Evolutionary conservation across 2,888 invertebrate species (phyloP), one percentile per base, ranked within the genome.

Genomic region (Augochlorella aurata): DNA sequence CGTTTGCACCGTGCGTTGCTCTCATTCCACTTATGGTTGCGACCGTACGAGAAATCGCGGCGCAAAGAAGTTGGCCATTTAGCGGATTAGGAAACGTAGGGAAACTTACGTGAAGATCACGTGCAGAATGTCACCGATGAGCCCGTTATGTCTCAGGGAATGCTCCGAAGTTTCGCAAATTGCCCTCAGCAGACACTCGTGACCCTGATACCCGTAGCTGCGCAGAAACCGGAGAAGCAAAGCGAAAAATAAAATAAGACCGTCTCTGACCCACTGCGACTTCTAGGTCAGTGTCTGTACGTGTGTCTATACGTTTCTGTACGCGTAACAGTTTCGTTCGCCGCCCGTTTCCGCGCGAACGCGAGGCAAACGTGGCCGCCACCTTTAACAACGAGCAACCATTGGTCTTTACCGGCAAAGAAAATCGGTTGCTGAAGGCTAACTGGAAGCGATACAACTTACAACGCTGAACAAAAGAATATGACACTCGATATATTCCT

Each of bases 81-180:
- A 44, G 45, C 16, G 50, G 29, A 65, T 58, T 18, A 47, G 65
- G 45, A 58, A 45, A 71, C 21, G 65, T 29, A n/a, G 24, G 65
- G 38, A 66, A 38, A 87, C 88, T 88, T 87, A 97, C 29, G 96
- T 96, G 92, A 97, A 95, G 90, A 97, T 93, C 88, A 97, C 96
- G 94, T 97, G 96, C 85, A 97, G 94, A 90, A 97, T 94, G 94
- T 97, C 96, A 45, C 96, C 97, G 84, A 97, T 95, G 89, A 97
- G 94, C 8, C 97, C 97, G 89, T 96, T 95, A 90, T 95, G 95
- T 87, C 94, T 95, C 90, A 97, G 95, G 72, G 97, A 95, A 82
- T 95, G 94, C 88, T 96, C 95, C 0, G 97, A 96, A 47, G 96
- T 95, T 92, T 97, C 97, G 91, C 97, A 97, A 91, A 97, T 96